Base-by-base conservation (phyloP, 2,113 vertebrate species). In the Chascanopsetta lugubris region DNA sequence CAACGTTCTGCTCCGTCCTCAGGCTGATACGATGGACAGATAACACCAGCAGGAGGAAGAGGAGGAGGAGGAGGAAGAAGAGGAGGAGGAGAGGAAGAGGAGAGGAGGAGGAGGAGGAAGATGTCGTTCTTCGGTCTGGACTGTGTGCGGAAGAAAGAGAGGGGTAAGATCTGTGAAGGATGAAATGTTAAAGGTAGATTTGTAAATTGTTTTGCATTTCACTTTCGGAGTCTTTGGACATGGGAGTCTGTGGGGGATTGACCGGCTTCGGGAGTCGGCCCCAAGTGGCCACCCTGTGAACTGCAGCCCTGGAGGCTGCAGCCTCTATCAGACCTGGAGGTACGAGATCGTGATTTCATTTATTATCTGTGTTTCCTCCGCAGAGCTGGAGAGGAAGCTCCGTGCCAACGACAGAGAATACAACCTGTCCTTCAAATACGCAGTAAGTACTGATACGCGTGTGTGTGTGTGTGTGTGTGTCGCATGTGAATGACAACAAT, bases 391-490 rank as follows among this genome's bases (percentile, higher is more conserved):
- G 79, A 93, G 97, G 72, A 88, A 87, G 46, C 91, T 99, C 36
- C 88, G 91, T 51, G 95, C 96, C 25, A 99, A 99, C 36, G 93
- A 97, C 85, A 91, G 94, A 42, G 89, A 94, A 58, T 94, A 94
- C 84, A 99, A 95, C 79, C 82, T 90, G 30, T 84, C 90, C 67
- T 97, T 96, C 56, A 92, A 88, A 77, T 99, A 99, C 84, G 95
- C 94, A 25, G 97, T 99, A 78, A 95, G 97, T 91, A 45, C 18
- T 11, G 18, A 42, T 18, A 18, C n/a, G 6, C 4, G 17, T 40
- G 38, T 40, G 10, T 40, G 38, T 40, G n/a, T n/a, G n/a, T n/a
- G n/a, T n/a, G n/a, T n/a, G n/a, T n/a, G n/a, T n/a, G n/a, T 40
- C 13, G n/a, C 38, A 18, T 42, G 15, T n/a, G n/a, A n/a, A n/a